Conservation (phyloP, 2,113 vertebrate genomes). For the Callorhinus ursinus region DNA sequence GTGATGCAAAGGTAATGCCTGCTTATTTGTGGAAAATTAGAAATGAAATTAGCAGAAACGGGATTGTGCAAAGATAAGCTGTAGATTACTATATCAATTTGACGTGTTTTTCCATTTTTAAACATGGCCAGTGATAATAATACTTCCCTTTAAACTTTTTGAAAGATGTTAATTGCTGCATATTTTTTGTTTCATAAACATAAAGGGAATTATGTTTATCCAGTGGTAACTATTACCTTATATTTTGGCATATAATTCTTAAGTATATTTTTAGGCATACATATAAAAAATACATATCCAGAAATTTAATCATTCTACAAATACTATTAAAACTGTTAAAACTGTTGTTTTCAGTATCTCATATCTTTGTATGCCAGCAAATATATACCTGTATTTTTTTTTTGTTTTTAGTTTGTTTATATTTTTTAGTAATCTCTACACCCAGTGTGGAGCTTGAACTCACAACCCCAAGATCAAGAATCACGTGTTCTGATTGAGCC, state of each 20-base stretch:
- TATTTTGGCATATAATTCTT: constrained; percentile 38
- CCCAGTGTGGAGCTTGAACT: neutral
- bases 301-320: neutral
- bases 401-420: neutral
- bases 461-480: neutral
- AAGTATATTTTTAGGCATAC: neutral
- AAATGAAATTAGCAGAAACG: constrained; percentile 17
- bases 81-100: neutral
- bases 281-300: neutral
- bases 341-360: neutral
- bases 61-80: neutral
- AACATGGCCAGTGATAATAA: neutral
- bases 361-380: neutral
- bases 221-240: constrained; percentile 8
- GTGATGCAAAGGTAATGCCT: neutral
- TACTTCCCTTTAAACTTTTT: neutral
- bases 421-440: neutral
- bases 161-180: neutral
- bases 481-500: neutral
- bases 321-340: neutral
- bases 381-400: neutral
- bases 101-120: neutral
- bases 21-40: constrained; percentile 5
- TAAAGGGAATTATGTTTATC: neutral
- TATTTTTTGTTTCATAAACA: neutral